Conservation (phyloP, 2,888 invertebrate species). For the Raillietiella orientalis region DNA sequence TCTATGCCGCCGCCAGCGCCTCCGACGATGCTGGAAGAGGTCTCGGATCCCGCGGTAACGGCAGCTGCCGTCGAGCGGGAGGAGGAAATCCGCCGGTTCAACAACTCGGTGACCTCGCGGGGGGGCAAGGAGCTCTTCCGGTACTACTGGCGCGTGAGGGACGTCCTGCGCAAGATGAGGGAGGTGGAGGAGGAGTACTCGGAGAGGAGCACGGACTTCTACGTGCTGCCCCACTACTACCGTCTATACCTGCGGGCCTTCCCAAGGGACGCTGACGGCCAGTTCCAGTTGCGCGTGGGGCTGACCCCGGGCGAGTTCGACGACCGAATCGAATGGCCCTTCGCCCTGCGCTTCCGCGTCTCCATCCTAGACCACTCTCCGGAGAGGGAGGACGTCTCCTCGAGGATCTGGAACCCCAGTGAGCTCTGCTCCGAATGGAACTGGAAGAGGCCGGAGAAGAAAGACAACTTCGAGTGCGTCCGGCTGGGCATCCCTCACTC, state of each 20-base stretch:
- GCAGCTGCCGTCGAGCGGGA: too few relatives aligned
- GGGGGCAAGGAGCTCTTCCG: conserved; percentile 10
- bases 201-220: conserved; percentile 13
- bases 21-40: too few relatives aligned
- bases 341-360: conserved; percentile 12
- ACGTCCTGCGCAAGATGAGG: conserved; percentile 12
- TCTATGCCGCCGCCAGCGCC: too few relatives aligned
- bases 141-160: conserved; percentile 15
- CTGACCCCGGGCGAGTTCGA: conserved; percentile 13
- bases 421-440: conserved; percentile 13
- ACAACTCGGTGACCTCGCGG: conserved; percentile 11
- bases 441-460: conserved; percentile 13
- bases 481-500: conserved; percentile 19
- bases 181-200: conserved; percentile 12
- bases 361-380: conserved; percentile 10
- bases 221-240: conserved; percentile 12
- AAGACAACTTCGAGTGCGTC: conserved; percentile 14
- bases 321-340: conserved; percentile 13
- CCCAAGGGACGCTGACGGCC: conserved; percentile 13
- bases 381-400: conserved; percentile 9
- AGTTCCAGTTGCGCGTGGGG: conserved; percentile 13
- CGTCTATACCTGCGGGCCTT: conserved; percentile 14
- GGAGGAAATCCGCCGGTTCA: conserved; percentile 11
- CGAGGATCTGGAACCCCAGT: too few relatives aligned
- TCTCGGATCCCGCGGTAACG: too few relatives aligned